Evolutionary conservation across 2,888 invertebrate genomes (phyloP).

Genomic region (Catonia carolina): DNA sequence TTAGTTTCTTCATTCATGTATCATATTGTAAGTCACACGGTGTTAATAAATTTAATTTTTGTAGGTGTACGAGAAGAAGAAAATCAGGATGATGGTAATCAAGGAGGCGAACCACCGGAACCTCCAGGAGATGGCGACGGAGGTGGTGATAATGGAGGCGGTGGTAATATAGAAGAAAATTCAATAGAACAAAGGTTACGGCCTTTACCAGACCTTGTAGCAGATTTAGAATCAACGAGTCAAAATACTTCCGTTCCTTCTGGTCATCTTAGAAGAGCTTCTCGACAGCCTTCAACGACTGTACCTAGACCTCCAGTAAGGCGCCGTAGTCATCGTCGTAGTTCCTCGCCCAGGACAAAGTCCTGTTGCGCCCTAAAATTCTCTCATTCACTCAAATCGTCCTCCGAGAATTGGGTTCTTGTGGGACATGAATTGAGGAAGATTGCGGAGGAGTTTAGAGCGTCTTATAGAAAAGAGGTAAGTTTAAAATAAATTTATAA

Average conservation of each 20-base stretch:
- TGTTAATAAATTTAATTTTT: too few relatives aligned
- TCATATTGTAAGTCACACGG: too few relatives aligned
- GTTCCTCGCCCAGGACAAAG: slow-evolving; percentile 4
- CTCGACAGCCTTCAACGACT: slow-evolving; percentile 5
- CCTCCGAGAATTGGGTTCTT: slow-evolving; percentile 24
- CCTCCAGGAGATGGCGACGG: not conserved
- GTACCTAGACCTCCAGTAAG: not conserved
- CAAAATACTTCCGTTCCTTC: not conserved
- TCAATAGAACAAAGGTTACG: slow-evolving; percentile 1
- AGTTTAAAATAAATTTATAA: too few relatives aligned
- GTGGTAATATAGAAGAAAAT: not conserved
- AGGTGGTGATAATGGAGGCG: not conserved
- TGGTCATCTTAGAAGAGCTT: not conserved
- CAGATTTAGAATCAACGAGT: not conserved
- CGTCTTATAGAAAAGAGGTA: not conserved
- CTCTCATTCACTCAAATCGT: slow-evolving; percentile 8
- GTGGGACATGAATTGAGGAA: slow-evolving; percentile 34
- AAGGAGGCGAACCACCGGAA: not conserved
- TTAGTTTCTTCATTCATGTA: too few relatives aligned
- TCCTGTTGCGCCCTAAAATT: slow-evolving; percentile 5
- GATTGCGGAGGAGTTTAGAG: slow-evolving; percentile 33
- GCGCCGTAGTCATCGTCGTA: slow-evolving; percentile 1
- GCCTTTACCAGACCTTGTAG: slow-evolving; percentile 4
- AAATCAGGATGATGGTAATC: not conserved
- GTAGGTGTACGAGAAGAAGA: too few relatives aligned